Evolutionary conservation across 2,888 invertebrate species (phyloP), one percentile per base, ranked within the genome.

Genomic region (Gryllus longicercus): DNA sequence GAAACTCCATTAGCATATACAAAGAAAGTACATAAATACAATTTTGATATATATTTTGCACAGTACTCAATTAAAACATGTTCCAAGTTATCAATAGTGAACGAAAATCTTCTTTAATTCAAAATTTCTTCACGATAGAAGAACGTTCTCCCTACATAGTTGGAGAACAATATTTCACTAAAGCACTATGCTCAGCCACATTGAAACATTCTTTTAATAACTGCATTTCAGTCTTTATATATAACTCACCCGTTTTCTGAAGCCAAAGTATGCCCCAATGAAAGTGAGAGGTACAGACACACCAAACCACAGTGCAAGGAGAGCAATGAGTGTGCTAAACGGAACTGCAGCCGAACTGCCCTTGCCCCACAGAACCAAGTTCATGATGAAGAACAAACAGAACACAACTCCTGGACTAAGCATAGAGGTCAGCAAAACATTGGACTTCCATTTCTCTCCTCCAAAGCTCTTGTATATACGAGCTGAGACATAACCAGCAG

Each of bases 271-370:
- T 76, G 99, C 96, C 50, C 99, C 99, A 83, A 98, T 93, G 87
- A 99, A 99, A 2, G 98, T 98, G 82, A 99, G 91, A 2, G 99
- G 99, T 82, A 98, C 96, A 1, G 98, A 98, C n/a, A 99, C 96
- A 79, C 97, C 94, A 88, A 98, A 95, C 99, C 99, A 99, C 50
- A 99, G 91, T 0, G 97, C 96, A 82, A 99, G 89, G 80, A 99
- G 90, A 38, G 98, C 98, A 80, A 99, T 89, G 80, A 99, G 90
- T 4, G 99, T 99, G 80, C 96, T 95, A 89, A 99, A 99, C 8
- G 99, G 99, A 50, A 99, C 94, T 50, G 99, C 96, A 0, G 98
- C 99, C 11, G 98, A 98, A 84, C 98, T 98, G 79, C 94, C 95
- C 86, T 99, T 95, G 79, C 93, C 94, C 99, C 98, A 99, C 82